Percentiles rank a stretch among this genome's conserved stretches.
phyloP scores from a whole-genome alignment of 2,797 vertebrate genomes.

The Coluber constrictor region DNA sequence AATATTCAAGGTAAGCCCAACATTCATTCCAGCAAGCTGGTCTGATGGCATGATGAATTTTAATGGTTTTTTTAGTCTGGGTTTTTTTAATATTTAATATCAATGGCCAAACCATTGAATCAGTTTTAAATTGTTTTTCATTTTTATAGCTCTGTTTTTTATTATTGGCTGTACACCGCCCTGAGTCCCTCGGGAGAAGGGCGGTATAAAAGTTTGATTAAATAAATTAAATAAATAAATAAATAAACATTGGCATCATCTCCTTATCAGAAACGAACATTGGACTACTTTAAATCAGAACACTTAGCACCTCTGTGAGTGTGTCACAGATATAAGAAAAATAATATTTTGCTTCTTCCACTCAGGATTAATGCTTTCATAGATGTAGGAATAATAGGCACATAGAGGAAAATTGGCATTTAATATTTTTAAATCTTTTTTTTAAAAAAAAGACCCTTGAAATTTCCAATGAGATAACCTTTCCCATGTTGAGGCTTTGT shows the following conservation, averaged over 20 bases:
- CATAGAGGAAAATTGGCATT: not conserved
- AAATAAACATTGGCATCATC: not conserved
- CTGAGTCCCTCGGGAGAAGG: too few species aligned
- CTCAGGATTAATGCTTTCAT: not conserved
- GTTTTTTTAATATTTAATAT: too few species aligned
- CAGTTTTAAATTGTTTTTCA: too few species aligned
- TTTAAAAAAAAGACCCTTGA: not conserved
- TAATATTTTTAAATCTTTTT: conserved; percentile 10
- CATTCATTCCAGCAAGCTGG: too few species aligned
- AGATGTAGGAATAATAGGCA: not conserved
- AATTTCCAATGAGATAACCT: conserved; percentile 36
- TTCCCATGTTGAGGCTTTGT: conserved; percentile 27
- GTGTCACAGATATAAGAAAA: not conserved
- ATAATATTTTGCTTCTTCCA: not conserved
- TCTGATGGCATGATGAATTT: too few species aligned
- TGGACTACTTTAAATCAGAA: not conserved
- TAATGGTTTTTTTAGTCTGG: too few species aligned
- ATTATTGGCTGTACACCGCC: too few species aligned
- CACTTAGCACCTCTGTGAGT: not conserved
- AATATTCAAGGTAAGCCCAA: too few species aligned
- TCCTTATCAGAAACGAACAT: not conserved
- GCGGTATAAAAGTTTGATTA: too few species aligned
- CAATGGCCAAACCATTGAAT: too few species aligned
- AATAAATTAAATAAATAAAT: too few species aligned
- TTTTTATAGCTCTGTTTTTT: too few species aligned